Conservation (phyloP, 2,113 vertebrate genomes). For the Chamaea fasciata region DNA sequence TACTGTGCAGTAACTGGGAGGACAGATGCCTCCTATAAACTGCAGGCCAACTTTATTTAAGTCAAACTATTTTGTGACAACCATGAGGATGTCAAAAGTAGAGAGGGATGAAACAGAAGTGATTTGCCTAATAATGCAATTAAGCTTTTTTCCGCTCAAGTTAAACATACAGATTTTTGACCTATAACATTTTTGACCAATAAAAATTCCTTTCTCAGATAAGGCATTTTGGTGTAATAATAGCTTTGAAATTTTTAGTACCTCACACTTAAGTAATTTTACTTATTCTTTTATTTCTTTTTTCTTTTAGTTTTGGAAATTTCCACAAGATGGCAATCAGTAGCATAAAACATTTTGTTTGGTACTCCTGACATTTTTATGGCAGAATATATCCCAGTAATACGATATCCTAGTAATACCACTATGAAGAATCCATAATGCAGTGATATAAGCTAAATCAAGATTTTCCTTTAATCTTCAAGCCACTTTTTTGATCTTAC, state of each 20-base stretch:
- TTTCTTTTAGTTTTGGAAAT: neutral
- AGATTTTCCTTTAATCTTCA: neutral
- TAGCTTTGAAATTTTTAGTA: neutral
- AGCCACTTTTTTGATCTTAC: conserved; percentile 57
- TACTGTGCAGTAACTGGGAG: neutral
- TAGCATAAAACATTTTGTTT: neutral
- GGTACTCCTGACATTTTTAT: neutral
- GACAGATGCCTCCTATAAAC: neutral
- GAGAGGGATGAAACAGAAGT: neutral
- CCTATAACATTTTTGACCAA: neutral
- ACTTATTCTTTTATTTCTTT: neutral
- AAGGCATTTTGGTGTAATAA: neutral
- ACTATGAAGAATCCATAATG: neutral
- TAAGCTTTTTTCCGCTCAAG: neutral
- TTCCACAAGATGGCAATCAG: neutral
- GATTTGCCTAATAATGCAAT: neutral
- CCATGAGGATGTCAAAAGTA: neutral
- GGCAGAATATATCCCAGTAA: neutral
- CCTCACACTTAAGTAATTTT: neutral
- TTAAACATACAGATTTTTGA: neutral
- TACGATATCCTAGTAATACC: neutral
- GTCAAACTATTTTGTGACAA: neutral
- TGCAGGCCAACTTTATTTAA: neutral
- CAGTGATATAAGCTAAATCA: neutral
- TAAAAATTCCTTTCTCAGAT: neutral